Conservation (phyloP, 1,140 invertebrate genomes). For the Hirudo medicinalis region DNA sequence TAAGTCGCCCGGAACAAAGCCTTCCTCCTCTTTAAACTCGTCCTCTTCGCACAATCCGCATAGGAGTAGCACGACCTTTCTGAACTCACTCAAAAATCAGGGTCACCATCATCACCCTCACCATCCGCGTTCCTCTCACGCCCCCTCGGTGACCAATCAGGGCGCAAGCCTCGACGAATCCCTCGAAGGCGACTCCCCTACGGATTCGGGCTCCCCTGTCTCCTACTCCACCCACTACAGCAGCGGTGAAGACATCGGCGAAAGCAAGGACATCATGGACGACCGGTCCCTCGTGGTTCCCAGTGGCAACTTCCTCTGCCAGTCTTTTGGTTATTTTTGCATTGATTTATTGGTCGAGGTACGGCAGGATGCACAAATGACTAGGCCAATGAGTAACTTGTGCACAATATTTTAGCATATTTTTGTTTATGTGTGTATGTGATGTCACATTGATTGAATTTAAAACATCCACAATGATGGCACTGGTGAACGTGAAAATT, state of each 20-base stretch:
- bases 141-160: constrained; percentile 25
- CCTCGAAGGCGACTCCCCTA: constrained; percentile 21
- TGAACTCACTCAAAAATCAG: constrained; percentile 22
- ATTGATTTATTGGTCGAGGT: too few species aligned
- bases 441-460: too few species aligned
- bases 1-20: constrained; percentile 80
- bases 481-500: too few species aligned
- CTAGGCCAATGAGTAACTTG: too few species aligned
- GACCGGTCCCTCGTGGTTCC: constrained; percentile 28
- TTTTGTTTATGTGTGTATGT: too few species aligned
- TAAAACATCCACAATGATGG: too few species aligned
- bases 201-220: not conserved
- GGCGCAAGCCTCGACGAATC: constrained; percentile 30
- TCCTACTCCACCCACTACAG: constrained; percentile 10
- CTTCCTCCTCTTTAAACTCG: constrained; percentile 46
- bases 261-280: constrained; percentile 25
- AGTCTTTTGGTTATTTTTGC: too few species aligned
- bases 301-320: not conserved
- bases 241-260: constrained; percentile 22
- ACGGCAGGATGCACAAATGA: too few species aligned
- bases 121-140: constrained; percentile 35
- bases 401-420: too few species aligned
- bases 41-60: not conserved
- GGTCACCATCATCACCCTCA: constrained; percentile 31
- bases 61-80: not conserved